Conservation (phyloP, 2,797 vertebrate species). For the Phoxinus dragarum region DNA sequence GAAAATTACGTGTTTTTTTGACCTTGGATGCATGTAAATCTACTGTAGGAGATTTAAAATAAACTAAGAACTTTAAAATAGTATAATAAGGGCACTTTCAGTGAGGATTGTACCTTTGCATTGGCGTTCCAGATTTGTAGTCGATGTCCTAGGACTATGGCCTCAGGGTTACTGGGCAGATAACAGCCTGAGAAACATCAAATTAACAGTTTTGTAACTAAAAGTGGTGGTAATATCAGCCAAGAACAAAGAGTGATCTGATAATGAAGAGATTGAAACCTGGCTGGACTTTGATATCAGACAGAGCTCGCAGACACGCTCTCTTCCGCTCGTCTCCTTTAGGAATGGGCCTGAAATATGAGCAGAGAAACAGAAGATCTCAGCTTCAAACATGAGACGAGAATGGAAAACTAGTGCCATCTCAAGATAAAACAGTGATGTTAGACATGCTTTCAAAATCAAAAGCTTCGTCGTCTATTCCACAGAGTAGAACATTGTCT, state of each 20-base stretch:
- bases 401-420: neutral
- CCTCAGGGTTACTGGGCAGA: constrained; percentile 95
- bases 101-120: constrained; percentile 85
- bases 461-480: neutral
- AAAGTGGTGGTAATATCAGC: neutral
- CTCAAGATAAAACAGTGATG: neutral
- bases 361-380: constrained; percentile 50
- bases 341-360: constrained; percentile 85
- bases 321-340: constrained; percentile 96
- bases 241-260: neutral
- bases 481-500: too few relatives aligned
- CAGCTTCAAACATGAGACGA: neutral
- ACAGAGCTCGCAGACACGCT: constrained; percentile 90
- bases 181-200: constrained; percentile 84
- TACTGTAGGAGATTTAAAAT: neutral
- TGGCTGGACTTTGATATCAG: constrained; percentile 94
- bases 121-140: constrained; percentile 95
- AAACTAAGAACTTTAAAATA: neutral
- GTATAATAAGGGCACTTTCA: neutral
- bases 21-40: accelerated
- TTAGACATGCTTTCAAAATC: neutral
- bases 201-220: neutral
- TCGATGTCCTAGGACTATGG: constrained; percentile 97
- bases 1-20: neutral
- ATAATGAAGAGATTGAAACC: constrained; percentile 71